Percentiles rank a stretch among this genome's conserved stretches.
phyloP scores from a whole-genome alignment of 2,888 invertebrate species.

The Hyalella azteca region DNA sequence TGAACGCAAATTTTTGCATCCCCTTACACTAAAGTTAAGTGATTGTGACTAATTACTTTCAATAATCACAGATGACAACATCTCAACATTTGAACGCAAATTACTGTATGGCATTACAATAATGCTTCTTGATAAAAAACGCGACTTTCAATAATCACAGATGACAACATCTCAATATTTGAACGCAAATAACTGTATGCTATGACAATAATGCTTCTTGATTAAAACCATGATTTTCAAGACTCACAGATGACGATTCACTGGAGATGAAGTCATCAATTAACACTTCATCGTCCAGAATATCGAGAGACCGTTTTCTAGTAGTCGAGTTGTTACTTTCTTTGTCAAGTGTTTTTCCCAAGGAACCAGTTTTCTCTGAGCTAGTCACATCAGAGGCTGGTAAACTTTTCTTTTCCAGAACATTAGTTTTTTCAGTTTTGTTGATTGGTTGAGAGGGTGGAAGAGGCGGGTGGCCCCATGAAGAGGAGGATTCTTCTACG shows the following conservation, averaged over 20 bases:
- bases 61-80: background rate
- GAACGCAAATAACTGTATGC: too few relatives aligned
- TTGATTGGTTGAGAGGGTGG: background rate
- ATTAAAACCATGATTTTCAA: background rate
- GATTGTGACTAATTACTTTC: background rate
- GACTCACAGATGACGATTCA: constrained; percentile 25
- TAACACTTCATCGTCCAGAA: background rate
- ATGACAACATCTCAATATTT: background rate
- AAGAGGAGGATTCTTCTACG: background rate
- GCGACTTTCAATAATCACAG: background rate
- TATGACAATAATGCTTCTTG: too few relatives aligned
- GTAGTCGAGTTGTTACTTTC: background rate
- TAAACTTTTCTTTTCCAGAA: background rate
- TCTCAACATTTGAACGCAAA: background rate
- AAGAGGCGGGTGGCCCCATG: constrained; percentile 5
- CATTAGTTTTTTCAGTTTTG: background rate
- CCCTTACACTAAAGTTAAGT: background rate
- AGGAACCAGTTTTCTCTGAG: too few relatives aligned
- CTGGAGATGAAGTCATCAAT: constrained; percentile 3
- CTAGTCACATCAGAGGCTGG: too few relatives aligned
- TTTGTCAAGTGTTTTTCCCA: too few relatives aligned
- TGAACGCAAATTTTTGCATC: background rate
- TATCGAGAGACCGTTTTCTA: background rate
- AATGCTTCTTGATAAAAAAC: background rate
- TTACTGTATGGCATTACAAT: background rate